Evolutionary conservation across 2,113 vertebrate genomes (phyloP).

Genomic region (Brienomyrus longianalis): DNA sequence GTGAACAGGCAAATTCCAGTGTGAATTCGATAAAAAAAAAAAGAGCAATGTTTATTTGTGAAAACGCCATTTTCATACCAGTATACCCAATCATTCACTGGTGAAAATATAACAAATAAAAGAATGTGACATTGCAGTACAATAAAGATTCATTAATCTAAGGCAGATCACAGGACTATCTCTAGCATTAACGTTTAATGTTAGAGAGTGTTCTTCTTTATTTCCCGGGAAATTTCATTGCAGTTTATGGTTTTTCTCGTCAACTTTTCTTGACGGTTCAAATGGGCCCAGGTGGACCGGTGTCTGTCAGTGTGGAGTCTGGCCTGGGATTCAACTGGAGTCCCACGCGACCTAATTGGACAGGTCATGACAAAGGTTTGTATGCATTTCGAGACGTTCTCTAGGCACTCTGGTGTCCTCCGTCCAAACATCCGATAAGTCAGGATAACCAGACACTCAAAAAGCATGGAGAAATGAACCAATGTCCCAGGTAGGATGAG

Average conservation of each 20-base stretch:
- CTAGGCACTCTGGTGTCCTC: background rate
- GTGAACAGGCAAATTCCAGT: background rate
- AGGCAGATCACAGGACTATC: background rate
- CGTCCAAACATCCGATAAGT: background rate
- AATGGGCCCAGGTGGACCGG: background rate
- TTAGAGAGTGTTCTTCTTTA: background rate
- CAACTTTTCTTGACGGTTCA: background rate
- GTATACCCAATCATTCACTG: background rate
- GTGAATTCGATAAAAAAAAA: no score
- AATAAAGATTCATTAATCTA: background rate
- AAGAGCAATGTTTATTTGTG: background rate
- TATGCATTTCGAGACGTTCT: background rate
- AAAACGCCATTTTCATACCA: background rate
- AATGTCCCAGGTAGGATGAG: background rate
- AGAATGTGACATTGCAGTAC: background rate
- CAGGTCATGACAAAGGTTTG: background rate
- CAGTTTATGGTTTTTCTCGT: background rate
- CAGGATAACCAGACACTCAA: background rate
- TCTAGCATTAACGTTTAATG: background rate
- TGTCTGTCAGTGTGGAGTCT: background rate
- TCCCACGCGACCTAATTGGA: background rate
- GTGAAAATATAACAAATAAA: background rate
- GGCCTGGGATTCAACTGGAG: background rate
- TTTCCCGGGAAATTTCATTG: background rate
- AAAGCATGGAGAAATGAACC: background rate